phyloP scores from a whole-genome alignment of 2,113 vertebrate genomes.

The Toxostoma redivivum region DNA sequence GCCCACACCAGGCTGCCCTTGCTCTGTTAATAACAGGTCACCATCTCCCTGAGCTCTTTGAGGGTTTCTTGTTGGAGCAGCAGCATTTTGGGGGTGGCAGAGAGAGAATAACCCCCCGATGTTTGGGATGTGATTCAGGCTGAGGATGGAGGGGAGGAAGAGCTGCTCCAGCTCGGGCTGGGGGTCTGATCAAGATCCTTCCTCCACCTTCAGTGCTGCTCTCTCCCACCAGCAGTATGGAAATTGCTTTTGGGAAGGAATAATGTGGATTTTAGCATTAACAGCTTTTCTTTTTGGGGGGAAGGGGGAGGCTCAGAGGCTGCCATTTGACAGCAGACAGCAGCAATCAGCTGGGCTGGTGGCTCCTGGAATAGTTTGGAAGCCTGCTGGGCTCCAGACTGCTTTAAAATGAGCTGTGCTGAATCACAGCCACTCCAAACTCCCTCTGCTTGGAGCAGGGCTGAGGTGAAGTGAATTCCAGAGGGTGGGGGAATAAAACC shows the following conservation, averaged over 20 bases:
- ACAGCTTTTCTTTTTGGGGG: neutral
- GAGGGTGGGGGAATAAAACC: neutral
- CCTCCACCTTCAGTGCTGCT: neutral
- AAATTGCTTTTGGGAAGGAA: neutral
- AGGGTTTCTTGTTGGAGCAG: neutral
- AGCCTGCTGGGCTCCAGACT: constrained; percentile 19
- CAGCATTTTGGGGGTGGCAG: neutral
- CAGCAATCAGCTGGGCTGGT: neutral
- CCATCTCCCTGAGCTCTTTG: neutral
- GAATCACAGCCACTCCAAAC: neutral
- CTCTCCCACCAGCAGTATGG: neutral
- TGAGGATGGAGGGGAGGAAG: neutral
- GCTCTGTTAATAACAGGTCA: neutral
- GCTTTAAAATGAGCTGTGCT: neutral
- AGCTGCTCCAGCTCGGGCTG: neutral
- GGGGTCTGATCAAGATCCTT: neutral
- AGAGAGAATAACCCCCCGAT: neutral
- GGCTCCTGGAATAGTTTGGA: neutral
- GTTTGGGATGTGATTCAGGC: neutral
- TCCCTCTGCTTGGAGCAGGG: neutral
- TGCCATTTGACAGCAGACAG: neutral
- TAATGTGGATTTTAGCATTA: neutral
- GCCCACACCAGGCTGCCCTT: neutral
- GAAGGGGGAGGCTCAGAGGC: neutral
- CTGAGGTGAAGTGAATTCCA: neutral